Base-by-base conservation (phyloP, 2,113 vertebrate species). In the Sminthopsis crassicaudata region DNA sequence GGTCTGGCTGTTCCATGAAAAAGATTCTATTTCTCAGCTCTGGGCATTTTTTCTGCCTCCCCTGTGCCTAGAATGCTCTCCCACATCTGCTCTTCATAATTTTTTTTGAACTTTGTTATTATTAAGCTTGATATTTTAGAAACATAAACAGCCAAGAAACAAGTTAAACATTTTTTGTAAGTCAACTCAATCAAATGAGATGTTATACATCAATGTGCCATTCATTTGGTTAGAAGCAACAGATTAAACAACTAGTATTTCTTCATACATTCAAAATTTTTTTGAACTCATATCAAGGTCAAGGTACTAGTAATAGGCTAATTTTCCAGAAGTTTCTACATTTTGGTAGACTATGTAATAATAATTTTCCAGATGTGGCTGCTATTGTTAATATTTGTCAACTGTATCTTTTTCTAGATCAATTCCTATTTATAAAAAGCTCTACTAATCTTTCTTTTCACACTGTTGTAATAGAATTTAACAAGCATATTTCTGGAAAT, bases 111-210 rank as follows among this genome's bases (percentile, higher is more conserved):
- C 84, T 22, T 46, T 97, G 91, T 95, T 92, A 91, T 96, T 95
- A 91, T 96, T 92, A 96, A 97, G 42, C 67, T 91, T 95, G 53
- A 97, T 93, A 57, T 97, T 97, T 97, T 95, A 96, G 93, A 93
- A 97, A 97, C 89, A n/a, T 54, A 55, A 91, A 91, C 53, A 92
- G 26, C 11, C 60, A 93, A 93, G 90, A 95, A 95, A 51, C 67
- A 23, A 52, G 88, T 46, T 67, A 54, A 84, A 84, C 67, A 84
- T 84, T 84, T 84, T 84, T n/a, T 84, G 22, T 84, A 42, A 8
- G 36, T 67, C 84, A n/a, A 3, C 10, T 1, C 22, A 92, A 76
- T 91, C 90, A 91, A 53, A n/a, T 27, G 24, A 6, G 46, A 90
- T 25, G 10, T 0, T 3, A 3, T 2, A 0, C 27, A 42, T 94